Percentiles rank a stretch among this genome's conserved stretches.
Conservation (phyloP, 1,140 invertebrate species). For the Macrobrachium nipponense region DNA sequence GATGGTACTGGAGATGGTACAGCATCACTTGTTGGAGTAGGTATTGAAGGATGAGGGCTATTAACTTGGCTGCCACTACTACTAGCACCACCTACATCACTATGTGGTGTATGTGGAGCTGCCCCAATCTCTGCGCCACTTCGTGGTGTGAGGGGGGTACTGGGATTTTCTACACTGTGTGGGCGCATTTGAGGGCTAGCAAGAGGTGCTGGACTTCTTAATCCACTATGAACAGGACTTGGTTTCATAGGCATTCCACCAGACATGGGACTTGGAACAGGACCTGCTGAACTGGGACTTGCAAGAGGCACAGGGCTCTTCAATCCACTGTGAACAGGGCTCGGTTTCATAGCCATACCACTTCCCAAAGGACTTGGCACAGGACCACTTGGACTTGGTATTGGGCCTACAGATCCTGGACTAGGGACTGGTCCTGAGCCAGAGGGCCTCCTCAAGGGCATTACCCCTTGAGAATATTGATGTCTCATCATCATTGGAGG, state of each 20-base stretch:
- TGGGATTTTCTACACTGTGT: conserved; percentile 53
- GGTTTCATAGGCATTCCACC: conserved; percentile 53
- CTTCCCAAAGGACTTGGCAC: conserved; percentile 49
- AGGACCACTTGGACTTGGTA: conserved; percentile 57
- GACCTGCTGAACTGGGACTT: conserved; percentile 50
- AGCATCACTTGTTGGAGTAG: conserved; percentile 53
- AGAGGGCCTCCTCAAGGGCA: conserved; percentile 57
- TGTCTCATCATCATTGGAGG: conserved; percentile 56
- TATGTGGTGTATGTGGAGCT: conserved; percentile 54
- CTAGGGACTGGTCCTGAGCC: conserved; percentile 59
- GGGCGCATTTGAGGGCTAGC: conserved; percentile 59
- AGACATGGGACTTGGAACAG: conserved; percentile 53
- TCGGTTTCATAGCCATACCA: conserved; percentile 59
- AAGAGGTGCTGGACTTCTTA: conserved; percentile 56
- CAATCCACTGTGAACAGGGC: conserved; percentile 57
- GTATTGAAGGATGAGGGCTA: conserved; percentile 58
- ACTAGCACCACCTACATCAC: conserved; percentile 56
- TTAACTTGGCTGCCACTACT: conserved; percentile 48
- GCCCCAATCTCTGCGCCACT: conserved; percentile 45
- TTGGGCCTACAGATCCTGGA: conserved; percentile 49
- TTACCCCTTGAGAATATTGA: conserved; percentile 59
- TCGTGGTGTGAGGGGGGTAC: conserved; percentile 58
- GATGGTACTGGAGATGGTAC: conserved; percentile 44
- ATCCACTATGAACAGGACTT: conserved; percentile 58
- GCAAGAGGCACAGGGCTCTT: conserved; percentile 51